phyloP scores from a whole-genome alignment of 2,797 vertebrate species.

The Linurgus olivaceus region DNA sequence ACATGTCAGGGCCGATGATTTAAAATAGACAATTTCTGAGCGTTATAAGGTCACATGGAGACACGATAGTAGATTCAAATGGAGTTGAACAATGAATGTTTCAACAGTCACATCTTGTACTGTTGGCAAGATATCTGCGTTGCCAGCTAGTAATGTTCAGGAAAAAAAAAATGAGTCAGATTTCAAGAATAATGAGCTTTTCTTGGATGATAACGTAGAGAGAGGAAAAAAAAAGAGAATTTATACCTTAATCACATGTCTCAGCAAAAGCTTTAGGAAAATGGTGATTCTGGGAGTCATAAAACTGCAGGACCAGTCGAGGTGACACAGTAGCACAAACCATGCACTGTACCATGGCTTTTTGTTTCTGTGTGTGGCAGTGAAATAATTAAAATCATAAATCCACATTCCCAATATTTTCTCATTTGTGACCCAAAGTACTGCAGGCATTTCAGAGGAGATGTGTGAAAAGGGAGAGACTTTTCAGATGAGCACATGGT shows the following conservation, averaged over 20 bases:
- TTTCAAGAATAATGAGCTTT: conserved; percentile 20
- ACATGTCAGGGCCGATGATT: neutral
- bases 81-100: neutral
- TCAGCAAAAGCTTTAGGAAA: neutral
- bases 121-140: neutral
- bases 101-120: conserved; percentile 33
- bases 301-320: neutral
- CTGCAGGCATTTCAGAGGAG: fast-evolving
- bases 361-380: neutral
- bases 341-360: fast-evolving
- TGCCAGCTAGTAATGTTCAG: conserved; percentile 9
- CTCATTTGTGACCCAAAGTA: neutral
- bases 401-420: neutral
- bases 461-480: neutral
- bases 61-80: neutral
- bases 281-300: neutral
- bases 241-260: neutral
- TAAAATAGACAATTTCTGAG: conserved; percentile 42
- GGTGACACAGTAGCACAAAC: fast-evolving
- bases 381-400: neutral
- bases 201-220: neutral
- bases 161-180: neutral
- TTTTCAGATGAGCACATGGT: neutral
- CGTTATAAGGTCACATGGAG: conserved; percentile 1
- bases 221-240: fast-evolving